Evolutionary conservation across 2,797 vertebrate genomes (phyloP).

Genomic region (Notolepis coatsorum): DNA sequence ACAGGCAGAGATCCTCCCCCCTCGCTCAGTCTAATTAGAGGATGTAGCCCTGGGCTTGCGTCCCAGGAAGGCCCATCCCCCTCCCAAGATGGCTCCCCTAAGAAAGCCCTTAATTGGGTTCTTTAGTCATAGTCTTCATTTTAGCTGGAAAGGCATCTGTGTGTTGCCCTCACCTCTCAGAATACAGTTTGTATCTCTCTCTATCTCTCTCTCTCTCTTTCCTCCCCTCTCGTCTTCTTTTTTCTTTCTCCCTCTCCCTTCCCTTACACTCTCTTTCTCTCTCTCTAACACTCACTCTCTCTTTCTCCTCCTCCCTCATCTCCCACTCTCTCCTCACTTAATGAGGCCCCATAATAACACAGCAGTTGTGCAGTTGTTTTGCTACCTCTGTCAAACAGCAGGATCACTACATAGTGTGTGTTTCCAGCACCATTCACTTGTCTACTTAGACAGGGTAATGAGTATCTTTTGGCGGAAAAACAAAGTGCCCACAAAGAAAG

Average conservation of each 20-base stretch:
- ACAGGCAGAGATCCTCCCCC: conserved; percentile 84
- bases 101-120: conserved; percentile 88
- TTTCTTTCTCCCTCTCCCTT: conserved; percentile 27
- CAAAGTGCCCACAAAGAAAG: conserved; percentile 74
- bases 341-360: conserved; percentile 88
- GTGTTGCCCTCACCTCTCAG: conserved; percentile 80
- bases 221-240: conserved; percentile 10
- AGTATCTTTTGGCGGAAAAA: conserved; percentile 83
- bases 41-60: conserved; percentile 86
- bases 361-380: conserved; percentile 87
- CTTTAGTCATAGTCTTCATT: conserved; percentile 87
- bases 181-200: conserved; percentile 69
- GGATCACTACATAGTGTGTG: conserved; percentile 80
- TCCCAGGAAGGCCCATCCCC: conserved; percentile 84
- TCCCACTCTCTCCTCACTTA: conserved; percentile 83
- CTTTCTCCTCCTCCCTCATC: conserved; percentile 54
- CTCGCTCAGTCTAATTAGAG: conserved; percentile 86
- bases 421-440: conserved; percentile 84
- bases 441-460: conserved; percentile 86
- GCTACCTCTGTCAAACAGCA: conserved; percentile 86
- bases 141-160: conserved; percentile 79
- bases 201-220: conserved; percentile 3
- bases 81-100: conserved; percentile 84
- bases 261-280: conserved; percentile 68
- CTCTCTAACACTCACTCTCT: conserved; percentile 59